Evolutionary conservation across 2,113 vertebrate genomes (phyloP).

Genomic region (Pedetes capensis): DNA sequence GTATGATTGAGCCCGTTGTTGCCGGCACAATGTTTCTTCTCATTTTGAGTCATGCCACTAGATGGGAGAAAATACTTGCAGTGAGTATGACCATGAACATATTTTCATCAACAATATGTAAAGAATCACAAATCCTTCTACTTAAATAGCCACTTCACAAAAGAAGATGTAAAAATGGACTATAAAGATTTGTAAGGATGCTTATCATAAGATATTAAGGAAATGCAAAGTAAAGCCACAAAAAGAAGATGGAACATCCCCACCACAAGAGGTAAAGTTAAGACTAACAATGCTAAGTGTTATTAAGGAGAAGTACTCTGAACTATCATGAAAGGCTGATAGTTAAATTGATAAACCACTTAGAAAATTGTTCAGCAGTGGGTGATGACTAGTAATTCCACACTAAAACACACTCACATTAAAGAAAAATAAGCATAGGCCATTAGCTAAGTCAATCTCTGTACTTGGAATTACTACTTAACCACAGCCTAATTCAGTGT

Average conservation of each 20-base stretch:
- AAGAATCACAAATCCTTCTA: background rate
- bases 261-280: background rate
- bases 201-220: background rate
- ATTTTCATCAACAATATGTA: background rate
- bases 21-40: no score
- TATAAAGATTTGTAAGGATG: slow-evolving; percentile 7
- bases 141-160: background rate
- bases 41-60: no score
- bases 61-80: background rate
- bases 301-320: background rate
- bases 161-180: background rate
- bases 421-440: background rate
- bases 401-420: background rate
- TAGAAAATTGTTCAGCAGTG: background rate
- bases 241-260: background rate
- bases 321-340: background rate
- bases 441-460: background rate
- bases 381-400: background rate
- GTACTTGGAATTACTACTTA: background rate
- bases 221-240: slow-evolving; percentile 19
- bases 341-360: background rate
- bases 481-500: background rate
- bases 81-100: background rate
- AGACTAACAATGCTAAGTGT: background rate
- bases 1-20: no score